Evolutionary conservation across 2,888 invertebrate genomes (phyloP).

Genomic region (Dynastes tityus): DNA sequence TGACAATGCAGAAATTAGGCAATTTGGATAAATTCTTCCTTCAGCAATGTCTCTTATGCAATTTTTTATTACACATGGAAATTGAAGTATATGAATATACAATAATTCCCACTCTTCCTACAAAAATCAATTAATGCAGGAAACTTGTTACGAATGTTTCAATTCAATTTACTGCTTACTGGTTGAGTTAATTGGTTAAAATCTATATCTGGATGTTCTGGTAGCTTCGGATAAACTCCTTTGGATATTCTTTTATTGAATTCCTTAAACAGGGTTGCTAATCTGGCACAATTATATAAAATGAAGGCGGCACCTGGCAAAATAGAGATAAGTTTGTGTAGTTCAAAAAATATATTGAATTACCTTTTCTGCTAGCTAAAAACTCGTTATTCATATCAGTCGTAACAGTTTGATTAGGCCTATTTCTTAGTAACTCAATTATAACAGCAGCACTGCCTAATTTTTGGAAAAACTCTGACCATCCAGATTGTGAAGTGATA

Average conservation of each 20-base stretch:
- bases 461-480: conserved; percentile 74
- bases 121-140: conserved; percentile 60
- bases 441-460: conserved; percentile 79
- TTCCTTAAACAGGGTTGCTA: conserved; percentile 78
- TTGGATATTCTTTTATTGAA: conserved; percentile 74
- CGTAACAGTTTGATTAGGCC: conserved; percentile 76
- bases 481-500: conserved; percentile 70
- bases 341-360: not conserved
- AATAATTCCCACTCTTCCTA: conserved; percentile 87
- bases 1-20: conserved; percentile 77
- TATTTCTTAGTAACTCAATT: conserved; percentile 81
- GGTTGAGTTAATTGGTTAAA: conserved; percentile 77
- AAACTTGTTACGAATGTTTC: no score
- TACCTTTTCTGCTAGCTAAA: conserved; percentile 74
- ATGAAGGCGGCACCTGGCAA: conserved; percentile 80
- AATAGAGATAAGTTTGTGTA: conserved; percentile 21
- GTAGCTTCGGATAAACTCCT: conserved; percentile 76
- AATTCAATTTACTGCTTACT: conserved; percentile 68
- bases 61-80: conserved; percentile 76
- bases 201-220: conserved; percentile 75
- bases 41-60: conserved; percentile 71
- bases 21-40: conserved; percentile 77
- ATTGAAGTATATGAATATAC: conserved; percentile 78
- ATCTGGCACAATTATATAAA: conserved; percentile 84
- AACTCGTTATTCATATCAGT: conserved; percentile 71